Evolutionary conservation across 1,140 invertebrate species (phyloP).

Genomic region (Bombus consobrinus): DNA sequence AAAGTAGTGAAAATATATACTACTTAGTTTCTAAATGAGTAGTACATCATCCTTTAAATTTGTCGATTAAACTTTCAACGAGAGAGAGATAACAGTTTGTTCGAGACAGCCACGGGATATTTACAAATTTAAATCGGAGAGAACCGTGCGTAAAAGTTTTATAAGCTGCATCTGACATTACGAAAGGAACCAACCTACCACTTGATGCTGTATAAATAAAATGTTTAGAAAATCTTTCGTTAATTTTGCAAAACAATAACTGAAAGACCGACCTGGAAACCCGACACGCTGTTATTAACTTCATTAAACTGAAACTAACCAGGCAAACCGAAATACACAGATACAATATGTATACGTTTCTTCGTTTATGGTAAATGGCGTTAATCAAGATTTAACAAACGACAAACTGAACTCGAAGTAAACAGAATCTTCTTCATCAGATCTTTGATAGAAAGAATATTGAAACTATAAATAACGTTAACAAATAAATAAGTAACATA

Average conservation of each 20-base stretch:
- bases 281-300: background rate
- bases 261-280: background rate
- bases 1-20: background rate
- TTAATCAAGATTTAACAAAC: background rate
- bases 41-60: background rate
- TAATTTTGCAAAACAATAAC: background rate
- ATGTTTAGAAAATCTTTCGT: background rate
- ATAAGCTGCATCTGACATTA: background rate
- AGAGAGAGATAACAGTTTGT: background rate
- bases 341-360: background rate
- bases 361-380: background rate
- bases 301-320: background rate
- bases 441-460: background rate
- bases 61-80: constrained; percentile 7
- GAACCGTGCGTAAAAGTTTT: background rate
- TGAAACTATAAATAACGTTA: too few species aligned
- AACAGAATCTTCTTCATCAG: background rate
- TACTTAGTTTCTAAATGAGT: background rate
- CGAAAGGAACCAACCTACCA: background rate
- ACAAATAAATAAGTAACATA: too few species aligned
- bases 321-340: background rate
- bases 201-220: background rate
- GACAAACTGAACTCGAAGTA: background rate
- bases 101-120: background rate
- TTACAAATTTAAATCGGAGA: constrained; percentile 1